phyloP scores from a whole-genome alignment of 2,888 invertebrate genomes.

The Campoplex capitator region DNA sequence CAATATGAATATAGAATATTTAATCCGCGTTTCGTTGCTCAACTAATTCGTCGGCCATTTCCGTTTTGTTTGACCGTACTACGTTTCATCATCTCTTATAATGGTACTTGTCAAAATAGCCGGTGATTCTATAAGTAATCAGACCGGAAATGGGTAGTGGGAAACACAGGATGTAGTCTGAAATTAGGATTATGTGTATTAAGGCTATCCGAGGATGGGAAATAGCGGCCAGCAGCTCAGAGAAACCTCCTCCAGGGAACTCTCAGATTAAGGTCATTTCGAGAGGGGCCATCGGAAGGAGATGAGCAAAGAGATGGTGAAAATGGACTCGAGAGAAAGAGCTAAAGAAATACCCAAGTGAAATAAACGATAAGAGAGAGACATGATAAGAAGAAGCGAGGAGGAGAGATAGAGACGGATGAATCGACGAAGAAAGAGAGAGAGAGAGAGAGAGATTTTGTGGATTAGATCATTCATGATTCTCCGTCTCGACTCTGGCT shows the following conservation, averaged over 20 bases:
- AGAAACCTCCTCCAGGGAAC: slow-evolving; percentile 60
- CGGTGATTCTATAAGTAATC: neutral
- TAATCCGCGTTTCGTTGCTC: slow-evolving; percentile 11
- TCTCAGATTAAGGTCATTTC: slow-evolving; percentile 72
- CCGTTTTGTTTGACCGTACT: slow-evolving; percentile 1
- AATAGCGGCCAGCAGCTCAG: slow-evolving; percentile 53
- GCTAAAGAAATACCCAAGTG: neutral
- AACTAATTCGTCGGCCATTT: neutral
- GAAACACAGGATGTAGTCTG: slow-evolving; percentile 59
- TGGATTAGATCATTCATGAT: slow-evolving; percentile 67
- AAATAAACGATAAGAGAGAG: slow-evolving; percentile 10
- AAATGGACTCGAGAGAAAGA: slow-evolving; percentile 12
- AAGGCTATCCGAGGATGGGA: slow-evolving; percentile 70
- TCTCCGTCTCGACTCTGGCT: slow-evolving; percentile 61
- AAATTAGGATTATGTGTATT: slow-evolving; percentile 73
- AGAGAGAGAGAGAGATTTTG: slow-evolving; percentile 29
- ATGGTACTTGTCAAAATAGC: slow-evolving; percentile 57
- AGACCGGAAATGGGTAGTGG: slow-evolving; percentile 47
- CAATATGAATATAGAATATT: neutral
- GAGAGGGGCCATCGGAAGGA: slow-evolving; percentile 51
- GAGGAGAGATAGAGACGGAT: slow-evolving; percentile 14
- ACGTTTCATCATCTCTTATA: neutral
- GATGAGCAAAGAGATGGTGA: slow-evolving; percentile 36
- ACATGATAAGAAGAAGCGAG: neutral
- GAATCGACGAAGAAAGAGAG: slow-evolving; percentile 19